Conservation (phyloP, 1,140 invertebrate species). For the Neuroterus valhalla region DNA sequence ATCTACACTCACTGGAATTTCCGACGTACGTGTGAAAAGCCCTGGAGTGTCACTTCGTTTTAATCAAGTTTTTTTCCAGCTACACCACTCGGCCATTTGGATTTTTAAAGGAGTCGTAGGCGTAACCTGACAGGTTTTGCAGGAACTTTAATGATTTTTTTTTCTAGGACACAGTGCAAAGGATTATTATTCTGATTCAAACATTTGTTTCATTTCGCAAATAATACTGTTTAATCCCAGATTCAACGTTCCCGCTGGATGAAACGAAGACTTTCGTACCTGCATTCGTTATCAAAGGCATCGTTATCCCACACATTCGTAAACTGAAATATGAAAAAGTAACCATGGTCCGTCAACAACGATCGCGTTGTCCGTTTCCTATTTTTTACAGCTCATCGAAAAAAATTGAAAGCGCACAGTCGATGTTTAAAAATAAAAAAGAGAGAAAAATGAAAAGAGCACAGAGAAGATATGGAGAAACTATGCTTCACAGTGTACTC, state of each 20-base stretch:
- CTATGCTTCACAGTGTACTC: background rate
- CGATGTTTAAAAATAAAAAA: constrained; percentile 37
- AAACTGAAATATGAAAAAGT: background rate
- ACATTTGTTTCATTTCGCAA: background rate
- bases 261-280: background rate
- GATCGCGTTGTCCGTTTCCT: constrained; percentile 44
- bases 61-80: constrained; percentile 28
- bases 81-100: constrained; percentile 25
- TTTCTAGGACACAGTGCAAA: background rate
- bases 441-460: constrained; percentile 29
- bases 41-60: constrained; percentile 21
- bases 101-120: constrained; percentile 5
- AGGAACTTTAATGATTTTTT: constrained; percentile 1
- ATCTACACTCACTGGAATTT: constrained; percentile 20
- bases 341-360: background rate
- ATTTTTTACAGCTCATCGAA: constrained; percentile 50
- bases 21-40: constrained; percentile 4
- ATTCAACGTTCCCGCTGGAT: constrained; percentile 1
- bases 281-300: constrained; percentile 6
- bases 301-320: constrained; percentile 9
- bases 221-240: background rate
- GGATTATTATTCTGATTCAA: constrained; percentile 8
- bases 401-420: constrained; percentile 41
- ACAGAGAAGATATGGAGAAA: constrained; percentile 1
- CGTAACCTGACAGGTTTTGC: background rate